Evolutionary conservation across 2,888 invertebrate genomes (phyloP).

Genomic region (Drosophila algonquin): DNA sequence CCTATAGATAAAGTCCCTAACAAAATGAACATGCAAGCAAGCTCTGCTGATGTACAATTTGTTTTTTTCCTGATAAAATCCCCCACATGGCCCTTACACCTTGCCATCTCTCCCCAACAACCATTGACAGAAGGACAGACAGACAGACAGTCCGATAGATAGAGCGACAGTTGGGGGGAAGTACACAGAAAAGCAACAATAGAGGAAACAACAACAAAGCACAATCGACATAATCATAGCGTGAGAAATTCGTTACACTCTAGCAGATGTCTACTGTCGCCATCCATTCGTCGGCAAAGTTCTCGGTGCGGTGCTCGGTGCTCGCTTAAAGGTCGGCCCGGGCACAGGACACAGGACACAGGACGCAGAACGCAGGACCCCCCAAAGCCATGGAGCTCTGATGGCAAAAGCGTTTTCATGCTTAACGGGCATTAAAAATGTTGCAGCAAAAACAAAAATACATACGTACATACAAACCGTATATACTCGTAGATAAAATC

Average conservation of each 20-base stretch:
- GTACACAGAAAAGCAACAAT: conserved; percentile 54
- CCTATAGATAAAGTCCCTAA: conserved; percentile 11
- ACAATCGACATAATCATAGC: conserved; percentile 82
- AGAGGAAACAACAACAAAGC: conserved; percentile 58
- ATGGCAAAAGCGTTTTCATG: conserved; percentile 76
- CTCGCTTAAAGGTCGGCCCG: conserved; percentile 60
- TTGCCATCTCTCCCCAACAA: conserved; percentile 38
- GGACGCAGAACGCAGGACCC: neutral
- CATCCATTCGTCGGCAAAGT: conserved; percentile 27
- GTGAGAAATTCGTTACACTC: conserved; percentile 83
- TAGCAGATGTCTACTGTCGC: conserved; percentile 76
- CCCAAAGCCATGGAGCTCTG: conserved; percentile 15
- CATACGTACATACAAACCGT: conserved; percentile 14
- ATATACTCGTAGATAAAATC: conserved; percentile 61
- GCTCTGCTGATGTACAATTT: conserved; percentile 26
- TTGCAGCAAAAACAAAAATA: conserved; percentile 61
- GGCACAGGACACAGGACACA: conserved; percentile 5
- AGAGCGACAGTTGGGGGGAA: conserved; percentile 4
- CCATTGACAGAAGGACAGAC: neutral
- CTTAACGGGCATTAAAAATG: conserved; percentile 79
- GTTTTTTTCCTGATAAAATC: conserved; percentile 31
- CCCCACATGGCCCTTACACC: conserved; percentile 52
- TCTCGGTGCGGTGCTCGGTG: conserved; percentile 8
- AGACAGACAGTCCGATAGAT: neutral
- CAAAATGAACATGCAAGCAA: conserved; percentile 37